Percentiles rank a stretch among this genome's conserved stretches.
Conservation (phyloP, 2,797 vertebrate species). For the Percopsis omiscomaycus region DNA sequence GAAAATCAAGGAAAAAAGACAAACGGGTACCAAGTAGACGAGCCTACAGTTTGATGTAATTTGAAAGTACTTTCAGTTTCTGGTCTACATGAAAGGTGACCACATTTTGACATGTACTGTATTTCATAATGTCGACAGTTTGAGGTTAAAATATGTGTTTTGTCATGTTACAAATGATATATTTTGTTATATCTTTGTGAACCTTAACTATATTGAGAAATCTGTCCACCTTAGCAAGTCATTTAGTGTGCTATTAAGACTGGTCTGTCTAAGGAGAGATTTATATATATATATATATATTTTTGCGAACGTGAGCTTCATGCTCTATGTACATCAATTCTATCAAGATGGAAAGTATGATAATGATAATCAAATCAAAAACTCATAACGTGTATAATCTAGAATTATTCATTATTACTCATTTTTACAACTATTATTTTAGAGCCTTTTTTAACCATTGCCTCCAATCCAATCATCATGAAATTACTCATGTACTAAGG, state of each 20-base stretch:
- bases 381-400: no score
- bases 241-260: not conserved
- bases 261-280: no score
- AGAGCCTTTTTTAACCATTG: no score
- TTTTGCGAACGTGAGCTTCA: no score
- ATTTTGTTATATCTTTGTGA: constrained; percentile 2
- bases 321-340: no score
- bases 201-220: not conserved
- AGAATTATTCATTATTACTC: no score
- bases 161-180: constrained; percentile 38
- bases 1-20: not conserved
- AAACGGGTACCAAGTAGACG: constrained; percentile 48
- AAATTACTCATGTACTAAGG: no score
- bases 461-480: no score
- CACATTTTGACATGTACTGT: constrained; percentile 18
- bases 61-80: constrained; percentile 15
- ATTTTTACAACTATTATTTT: no score
- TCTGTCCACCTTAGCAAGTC: not conserved
- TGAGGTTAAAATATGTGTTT: constrained; percentile 33
- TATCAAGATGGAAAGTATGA: no score
- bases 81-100: constrained; percentile 9
- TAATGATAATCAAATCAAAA: no score
- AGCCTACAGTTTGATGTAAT: constrained; percentile 33
- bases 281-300: no score
- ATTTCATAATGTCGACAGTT: constrained; percentile 16